Conservation (phyloP, 64 coral and sea anemone species). For the Dendronephthya gigantea region DNA sequence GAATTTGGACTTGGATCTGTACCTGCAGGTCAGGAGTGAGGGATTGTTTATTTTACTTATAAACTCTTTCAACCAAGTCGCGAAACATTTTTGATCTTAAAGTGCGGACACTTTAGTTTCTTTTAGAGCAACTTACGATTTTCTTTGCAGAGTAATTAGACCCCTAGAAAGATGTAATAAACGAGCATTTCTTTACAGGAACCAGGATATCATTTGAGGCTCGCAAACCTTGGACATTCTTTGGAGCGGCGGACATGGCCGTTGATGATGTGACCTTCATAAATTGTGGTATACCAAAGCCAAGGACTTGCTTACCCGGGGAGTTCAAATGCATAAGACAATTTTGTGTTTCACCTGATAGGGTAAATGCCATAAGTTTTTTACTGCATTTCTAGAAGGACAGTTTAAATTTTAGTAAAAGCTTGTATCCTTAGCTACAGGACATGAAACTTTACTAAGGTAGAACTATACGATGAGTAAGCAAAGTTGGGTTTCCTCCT, state of each 20-base stretch:
- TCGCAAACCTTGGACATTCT: not conserved
- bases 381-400: too few species aligned
- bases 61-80: too few species aligned
- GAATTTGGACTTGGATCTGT: not conserved
- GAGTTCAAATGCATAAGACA: conserved; percentile 4
- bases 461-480: too few species aligned
- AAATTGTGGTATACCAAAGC: not conserved
- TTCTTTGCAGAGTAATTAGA: not conserved
- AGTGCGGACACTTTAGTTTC: not conserved
- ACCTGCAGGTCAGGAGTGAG: not conserved
- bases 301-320: not conserved
- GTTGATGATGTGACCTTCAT: not conserved
- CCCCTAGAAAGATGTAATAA: too few species aligned
- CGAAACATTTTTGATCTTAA: too few species aligned
- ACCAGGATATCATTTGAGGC: not conserved
- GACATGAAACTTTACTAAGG: too few species aligned
- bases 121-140: not conserved
- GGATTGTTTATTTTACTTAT: too few species aligned
- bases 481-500: too few species aligned
- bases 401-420: too few species aligned
- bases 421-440: too few species aligned
- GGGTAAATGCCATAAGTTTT: not conserved
- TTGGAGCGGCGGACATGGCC: not conserved
- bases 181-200: not conserved
- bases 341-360: conserved; percentile 13